These are phyloP conservation scores for Drosophila neocordata DNA, from an alignment of 1,140 invertebrate genomes.

Conservation along the genomic window DNA sequence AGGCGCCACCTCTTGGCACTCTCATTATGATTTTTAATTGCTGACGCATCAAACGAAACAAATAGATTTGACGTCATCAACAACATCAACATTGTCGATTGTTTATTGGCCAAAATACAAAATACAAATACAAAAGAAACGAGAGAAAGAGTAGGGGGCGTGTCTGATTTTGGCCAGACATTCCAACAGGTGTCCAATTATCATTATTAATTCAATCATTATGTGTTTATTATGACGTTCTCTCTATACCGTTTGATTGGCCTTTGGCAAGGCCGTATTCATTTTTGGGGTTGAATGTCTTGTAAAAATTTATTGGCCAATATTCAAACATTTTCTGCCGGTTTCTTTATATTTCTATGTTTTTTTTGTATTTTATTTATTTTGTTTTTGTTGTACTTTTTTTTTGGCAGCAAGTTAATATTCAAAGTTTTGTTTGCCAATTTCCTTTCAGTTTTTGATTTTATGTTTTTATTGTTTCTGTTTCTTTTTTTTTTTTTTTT, in stretches of 20 bases:
- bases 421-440: constrained; percentile 69
- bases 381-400: constrained; percentile 33
- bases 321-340: constrained; percentile 59
- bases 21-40: constrained; percentile 81
- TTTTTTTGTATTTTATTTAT: constrained; percentile 4
- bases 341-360: constrained; percentile 26
- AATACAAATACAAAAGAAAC: background rate
- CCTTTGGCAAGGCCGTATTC: constrained; percentile 62
- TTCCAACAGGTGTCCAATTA: constrained; percentile 72
- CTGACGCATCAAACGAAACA: constrained; percentile 79
- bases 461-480: constrained; percentile 22
- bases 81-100: constrained; percentile 69
- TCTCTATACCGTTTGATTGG: constrained; percentile 51
- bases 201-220: constrained; percentile 48
- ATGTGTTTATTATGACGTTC: constrained; percentile 59
- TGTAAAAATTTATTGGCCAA: constrained; percentile 80
- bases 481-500: constrained; percentile 39
- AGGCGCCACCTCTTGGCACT: constrained; percentile 72
- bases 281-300: constrained; percentile 56
- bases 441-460: constrained; percentile 51
- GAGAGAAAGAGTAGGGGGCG: background rate
- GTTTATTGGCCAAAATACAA: constrained; percentile 66
- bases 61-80: constrained; percentile 58
- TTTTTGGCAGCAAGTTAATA: constrained; percentile 79
- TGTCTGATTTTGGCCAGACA: constrained; percentile 49